Base-by-base conservation (phyloP, 2,113 vertebrate genomes). In the Piaya cayana region DNA sequence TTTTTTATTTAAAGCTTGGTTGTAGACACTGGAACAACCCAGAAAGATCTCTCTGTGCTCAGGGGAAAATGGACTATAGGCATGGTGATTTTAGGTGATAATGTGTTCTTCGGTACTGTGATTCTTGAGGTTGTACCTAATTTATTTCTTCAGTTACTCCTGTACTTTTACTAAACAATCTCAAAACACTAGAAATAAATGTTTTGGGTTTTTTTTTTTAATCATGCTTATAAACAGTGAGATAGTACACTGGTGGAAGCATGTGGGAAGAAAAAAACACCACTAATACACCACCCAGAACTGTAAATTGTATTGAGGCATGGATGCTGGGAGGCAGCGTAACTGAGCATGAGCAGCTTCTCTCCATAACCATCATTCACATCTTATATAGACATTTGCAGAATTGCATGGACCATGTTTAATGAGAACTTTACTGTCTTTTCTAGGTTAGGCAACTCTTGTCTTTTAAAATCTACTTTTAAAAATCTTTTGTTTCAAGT, bases 331-430 rank as follows among this genome's bases (percentile, higher is more conserved):
- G 26, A 67, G 36, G 13, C 29, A 45, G 8, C 8, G 4, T 17
- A 36, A 77, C 13, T 56, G 30, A 86, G 23, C 23, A 30, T n/a
- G 19, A 81, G 16, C 11, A 72, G 9, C 62, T 85, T 82, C 69
- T 79, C 16, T 14, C 15, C 15, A 11, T 34, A 70, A 60, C 12
- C 0, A 0, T 15, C 37, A 25, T 20, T 65, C 13, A 30, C 1
- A 56, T 52, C 68, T 86, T 42, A 71, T 42, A 80, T 4, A 60
- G 53, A 56, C 4, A 15, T 52, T 67, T 67, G 17, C 16, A 82
- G 39, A 67, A 84, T 42, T 72, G 4, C 17, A 30, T 21, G 8
- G 22, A 15, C 58, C 22, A 9, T 1, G 0, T 69, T 83, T n/a
- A 88, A 49, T 32, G 34, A 58, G 16, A n/a, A 25, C 6, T 70